phyloP scores from a whole-genome alignment of 1,140 invertebrate genomes.

The Meloidogyne exigua region DNA sequence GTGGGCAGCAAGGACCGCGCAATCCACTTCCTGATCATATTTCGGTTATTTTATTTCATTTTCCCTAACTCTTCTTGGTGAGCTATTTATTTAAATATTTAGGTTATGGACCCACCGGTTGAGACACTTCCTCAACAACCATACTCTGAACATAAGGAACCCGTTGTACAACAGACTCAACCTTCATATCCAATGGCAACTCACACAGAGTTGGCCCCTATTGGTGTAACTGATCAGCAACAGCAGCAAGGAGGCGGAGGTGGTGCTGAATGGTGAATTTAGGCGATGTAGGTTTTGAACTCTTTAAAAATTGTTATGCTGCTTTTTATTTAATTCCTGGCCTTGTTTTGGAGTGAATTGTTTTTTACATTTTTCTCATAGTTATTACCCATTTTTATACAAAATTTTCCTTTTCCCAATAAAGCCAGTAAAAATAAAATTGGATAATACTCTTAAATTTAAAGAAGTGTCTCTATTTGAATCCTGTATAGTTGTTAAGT shows the following conservation, averaged over 20 bases:
- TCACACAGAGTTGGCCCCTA: neutral
- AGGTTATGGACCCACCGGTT: constrained; percentile 55
- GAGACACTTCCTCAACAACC: constrained; percentile 51
- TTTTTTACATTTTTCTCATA: too few relatives aligned
- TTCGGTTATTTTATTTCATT: constrained; percentile 75
- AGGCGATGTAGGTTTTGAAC: neutral
- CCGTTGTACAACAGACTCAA: neutral
- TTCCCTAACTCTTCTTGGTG: too few relatives aligned
- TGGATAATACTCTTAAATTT: too few relatives aligned
- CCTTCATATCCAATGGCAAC: neutral
- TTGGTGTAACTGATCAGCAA: neutral
- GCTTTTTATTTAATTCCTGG: too few relatives aligned
- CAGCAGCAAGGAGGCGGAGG: neutral
- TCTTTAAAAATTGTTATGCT: too few relatives aligned
- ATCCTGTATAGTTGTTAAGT: neutral
- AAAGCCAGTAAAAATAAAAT: too few relatives aligned
- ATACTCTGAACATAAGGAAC: constrained; percentile 57
- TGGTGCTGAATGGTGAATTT: neutral
- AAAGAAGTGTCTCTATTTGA: too few relatives aligned
- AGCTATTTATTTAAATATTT: constrained; percentile 17
- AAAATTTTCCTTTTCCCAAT: too few relatives aligned
- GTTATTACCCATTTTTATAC: too few relatives aligned
- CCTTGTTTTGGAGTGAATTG: too few relatives aligned
- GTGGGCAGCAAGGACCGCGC: constrained; percentile 94
- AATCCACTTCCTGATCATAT: constrained; percentile 94